A percentile compares a stretch with the other conserved stretches of the same genome.
Conservation (phyloP, 2,113 vertebrate genomes). For the Zapus hudsonius region DNA sequence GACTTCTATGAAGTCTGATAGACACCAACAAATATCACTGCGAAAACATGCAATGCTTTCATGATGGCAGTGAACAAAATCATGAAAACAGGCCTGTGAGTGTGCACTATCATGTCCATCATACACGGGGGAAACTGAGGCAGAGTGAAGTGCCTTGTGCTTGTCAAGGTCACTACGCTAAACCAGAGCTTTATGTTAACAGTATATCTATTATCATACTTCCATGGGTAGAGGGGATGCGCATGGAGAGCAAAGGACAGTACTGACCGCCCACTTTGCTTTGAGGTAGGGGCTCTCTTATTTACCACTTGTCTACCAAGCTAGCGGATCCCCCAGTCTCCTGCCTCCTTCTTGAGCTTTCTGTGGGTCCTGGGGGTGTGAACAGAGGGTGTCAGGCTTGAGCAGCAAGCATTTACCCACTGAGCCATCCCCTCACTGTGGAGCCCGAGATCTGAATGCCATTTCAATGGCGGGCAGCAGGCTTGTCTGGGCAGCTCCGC, state of each 20-base stretch:
- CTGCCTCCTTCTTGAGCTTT: too few species aligned
- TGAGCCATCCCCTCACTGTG: neutral
- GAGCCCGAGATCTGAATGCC: neutral
- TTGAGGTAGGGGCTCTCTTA: too few species aligned
- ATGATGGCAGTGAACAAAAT: too few species aligned
- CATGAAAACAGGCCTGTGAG: neutral
- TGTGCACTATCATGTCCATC: neutral
- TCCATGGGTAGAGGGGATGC: neutral
- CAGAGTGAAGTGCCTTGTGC: neutral
- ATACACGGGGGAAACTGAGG: neutral
- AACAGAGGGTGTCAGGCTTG: too few species aligned
- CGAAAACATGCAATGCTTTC: rapidly evolving
- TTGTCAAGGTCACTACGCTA: neutral
- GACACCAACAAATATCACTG: neutral
- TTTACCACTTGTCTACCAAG: too few species aligned
- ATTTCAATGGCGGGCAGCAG: neutral
- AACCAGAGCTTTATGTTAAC: too few species aligned
- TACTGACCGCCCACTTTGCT: too few species aligned
- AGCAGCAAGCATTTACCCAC: too few species aligned
- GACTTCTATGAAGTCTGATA: neutral
- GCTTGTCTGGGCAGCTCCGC: neutral
- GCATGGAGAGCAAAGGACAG: too few species aligned
- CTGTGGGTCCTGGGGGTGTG: too few species aligned
- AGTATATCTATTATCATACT: rapidly evolving
- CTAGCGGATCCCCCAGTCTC: too few species aligned